phyloP scores from a whole-genome alignment of 2,797 vertebrate genomes.

The Chiroxiphia lanceolata region DNA sequence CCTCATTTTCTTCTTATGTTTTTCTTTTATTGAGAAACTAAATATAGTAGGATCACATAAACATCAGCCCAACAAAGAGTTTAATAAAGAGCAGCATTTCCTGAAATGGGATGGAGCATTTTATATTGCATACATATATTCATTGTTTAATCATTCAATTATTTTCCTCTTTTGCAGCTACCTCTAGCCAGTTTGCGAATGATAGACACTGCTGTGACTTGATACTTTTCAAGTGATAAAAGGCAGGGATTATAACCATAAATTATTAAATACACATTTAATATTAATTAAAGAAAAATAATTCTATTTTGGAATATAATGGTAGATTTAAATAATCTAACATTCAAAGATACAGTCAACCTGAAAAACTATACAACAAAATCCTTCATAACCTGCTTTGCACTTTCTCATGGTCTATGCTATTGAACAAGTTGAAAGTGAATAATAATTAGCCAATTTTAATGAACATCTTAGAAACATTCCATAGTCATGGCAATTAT shows the following conservation, averaged over 20 bases:
- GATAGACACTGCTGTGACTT: not conserved
- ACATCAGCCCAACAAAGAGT: not conserved
- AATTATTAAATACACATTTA: not conserved
- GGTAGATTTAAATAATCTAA: not conserved
- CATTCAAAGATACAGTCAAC: not conserved
- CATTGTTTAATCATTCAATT: not conserved
- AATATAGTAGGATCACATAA: conserved; percentile 30
- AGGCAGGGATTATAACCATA: not conserved
- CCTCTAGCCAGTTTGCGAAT: not conserved
- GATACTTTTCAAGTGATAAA: not conserved
- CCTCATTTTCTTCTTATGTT: conserved; percentile 15
- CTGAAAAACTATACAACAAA: not conserved
- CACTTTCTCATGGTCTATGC: not conserved
- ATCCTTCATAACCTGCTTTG: not conserved
- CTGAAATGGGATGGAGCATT: not conserved
- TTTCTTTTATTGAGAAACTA: conserved; percentile 38
- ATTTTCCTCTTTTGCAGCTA: not conserved
- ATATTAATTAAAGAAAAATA: not conserved
- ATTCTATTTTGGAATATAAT: not conserved
- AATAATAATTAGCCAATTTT: not conserved
- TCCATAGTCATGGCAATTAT: not conserved
- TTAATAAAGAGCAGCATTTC: not conserved
- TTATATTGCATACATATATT: not conserved
- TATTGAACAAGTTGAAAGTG: not conserved
- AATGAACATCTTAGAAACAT: not conserved